Evolutionary conservation across 2,888 invertebrate genomes (phyloP).

Genomic region (Hoplodrina blanda): DNA sequence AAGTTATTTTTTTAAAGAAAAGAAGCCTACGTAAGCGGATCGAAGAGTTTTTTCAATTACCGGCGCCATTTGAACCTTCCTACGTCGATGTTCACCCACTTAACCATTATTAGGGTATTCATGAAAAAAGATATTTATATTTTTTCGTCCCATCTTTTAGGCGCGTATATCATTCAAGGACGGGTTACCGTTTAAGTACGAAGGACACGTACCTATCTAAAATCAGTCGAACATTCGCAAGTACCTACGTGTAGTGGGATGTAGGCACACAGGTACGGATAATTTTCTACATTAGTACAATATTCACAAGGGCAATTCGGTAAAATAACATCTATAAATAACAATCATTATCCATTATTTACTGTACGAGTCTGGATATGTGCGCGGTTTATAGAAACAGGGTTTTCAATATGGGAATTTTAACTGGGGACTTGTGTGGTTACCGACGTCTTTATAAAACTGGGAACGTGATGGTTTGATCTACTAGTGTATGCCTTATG

Average conservation of each 20-base stretch:
- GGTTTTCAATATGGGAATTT: neutral
- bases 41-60: neutral
- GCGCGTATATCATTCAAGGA: slow-evolving; percentile 35
- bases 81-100: slow-evolving; percentile 9
- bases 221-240: slow-evolving; percentile 29
- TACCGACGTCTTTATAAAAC: too few species aligned
- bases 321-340: neutral
- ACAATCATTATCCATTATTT: neutral
- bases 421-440: too few species aligned
- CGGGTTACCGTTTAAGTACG: slow-evolving; percentile 31
- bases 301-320: slow-evolving; percentile 5
- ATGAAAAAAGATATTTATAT: slow-evolving; percentile 41
- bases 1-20: too few species aligned
- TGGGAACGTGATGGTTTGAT: too few species aligned
- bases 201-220: slow-evolving; percentile 36
- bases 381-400: neutral
- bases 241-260: neutral
- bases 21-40: neutral
- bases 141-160: slow-evolving; percentile 33
- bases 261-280: neutral
- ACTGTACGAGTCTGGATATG: neutral
- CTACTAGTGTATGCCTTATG: too few species aligned
- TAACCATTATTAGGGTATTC: slow-evolving; percentile 17
- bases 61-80: neutral
- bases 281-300: slow-evolving; percentile 13